Base-by-base conservation (phyloP, 2,113 vertebrate species). In the Festucalex cinctus region DNA sequence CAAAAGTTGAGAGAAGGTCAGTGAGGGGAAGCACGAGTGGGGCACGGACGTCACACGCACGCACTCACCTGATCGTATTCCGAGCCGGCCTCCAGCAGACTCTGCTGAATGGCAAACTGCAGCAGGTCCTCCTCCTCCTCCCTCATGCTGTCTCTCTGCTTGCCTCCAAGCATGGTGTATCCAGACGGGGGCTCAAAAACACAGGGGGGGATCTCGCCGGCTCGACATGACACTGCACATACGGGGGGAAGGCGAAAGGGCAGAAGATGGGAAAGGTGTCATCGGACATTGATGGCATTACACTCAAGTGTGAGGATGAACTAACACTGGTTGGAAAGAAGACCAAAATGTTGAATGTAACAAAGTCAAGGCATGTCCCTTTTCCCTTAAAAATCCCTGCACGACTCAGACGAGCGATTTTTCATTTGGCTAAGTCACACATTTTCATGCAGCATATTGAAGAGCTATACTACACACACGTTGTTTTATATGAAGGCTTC, bases 41-140 rank as follows among this genome's bases (percentile, higher is more conserved):
- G 36, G 4, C 1, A 7, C 43, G 16, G 26, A 39, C 5, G 12
- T 51, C 1, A 20, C 60, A 85, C 35, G 8, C 9, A 24, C 8
- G 8, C 9, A 24, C 8, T 44, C 65, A 98, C 97, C 97, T 99
- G 97, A 77, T 99, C 97, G 0, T 94, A 96, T 75, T 99, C 97
- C 0, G 94, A 96, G 72, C 97, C 96, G 0, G 95, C 95, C 72
- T 99, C 96, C 46, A 99, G 91, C 83, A 99, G 92, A 82, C 97
- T 99, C 91, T 99, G 97, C 87, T 99, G 96, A 76, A 99, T 99
- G 82, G 97, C 96, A 0, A 97, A 98, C 91, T 98, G 96, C 60
- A 99, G 88, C 69, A 99, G 86, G 1, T 99, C 97, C 0, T 99
- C 96, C 0, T 98, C 97, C 17, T 98, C 96, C 3, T 95, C 92